A percentile compares a stretch with the other conserved stretches of the same genome.
Evolutionary conservation across 2,797 vertebrate species (phyloP).

Genomic region (Loris lydekkerianus): DNA sequence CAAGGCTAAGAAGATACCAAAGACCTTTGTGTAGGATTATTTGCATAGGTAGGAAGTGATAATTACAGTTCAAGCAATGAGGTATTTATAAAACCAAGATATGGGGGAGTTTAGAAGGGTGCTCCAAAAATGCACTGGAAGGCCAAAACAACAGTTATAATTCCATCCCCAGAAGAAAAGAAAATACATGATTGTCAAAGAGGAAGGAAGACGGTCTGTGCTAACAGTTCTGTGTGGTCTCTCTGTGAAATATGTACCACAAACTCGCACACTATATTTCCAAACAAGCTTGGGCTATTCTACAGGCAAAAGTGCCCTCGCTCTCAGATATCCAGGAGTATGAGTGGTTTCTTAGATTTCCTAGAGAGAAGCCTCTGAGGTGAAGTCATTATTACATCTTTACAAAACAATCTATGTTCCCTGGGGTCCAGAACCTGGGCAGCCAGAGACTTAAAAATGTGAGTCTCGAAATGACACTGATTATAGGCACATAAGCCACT

Average conservation of each 20-base stretch:
- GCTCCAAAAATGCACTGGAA: not conserved
- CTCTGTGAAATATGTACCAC: not conserved
- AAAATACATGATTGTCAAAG: not conserved
- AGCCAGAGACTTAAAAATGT: not conserved
- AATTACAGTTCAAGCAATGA: not conserved
- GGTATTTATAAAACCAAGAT: not conserved
- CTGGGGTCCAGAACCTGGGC: not conserved
- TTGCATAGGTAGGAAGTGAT: not conserved
- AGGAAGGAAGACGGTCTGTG: not conserved
- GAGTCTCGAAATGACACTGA: not conserved
- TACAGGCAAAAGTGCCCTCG: not conserved
- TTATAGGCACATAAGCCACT: accelerated
- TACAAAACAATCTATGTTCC: not conserved
- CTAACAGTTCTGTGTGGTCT: not conserved
- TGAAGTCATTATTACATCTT: not conserved
- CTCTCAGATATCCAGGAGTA: not conserved
- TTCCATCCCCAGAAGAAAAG: not conserved
- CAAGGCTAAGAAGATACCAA: not conserved
- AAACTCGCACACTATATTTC: not conserved
- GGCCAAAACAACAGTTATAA: not conserved
- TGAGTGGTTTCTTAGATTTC: not conserved
- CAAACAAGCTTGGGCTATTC: not conserved
- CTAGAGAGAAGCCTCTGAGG: not conserved
- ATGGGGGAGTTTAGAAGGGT: accelerated
- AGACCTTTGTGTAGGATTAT: not conserved